Base-by-base conservation (phyloP, 92 coral and sea anemone genomes). In the Desmophyllum pertusum region DNA sequence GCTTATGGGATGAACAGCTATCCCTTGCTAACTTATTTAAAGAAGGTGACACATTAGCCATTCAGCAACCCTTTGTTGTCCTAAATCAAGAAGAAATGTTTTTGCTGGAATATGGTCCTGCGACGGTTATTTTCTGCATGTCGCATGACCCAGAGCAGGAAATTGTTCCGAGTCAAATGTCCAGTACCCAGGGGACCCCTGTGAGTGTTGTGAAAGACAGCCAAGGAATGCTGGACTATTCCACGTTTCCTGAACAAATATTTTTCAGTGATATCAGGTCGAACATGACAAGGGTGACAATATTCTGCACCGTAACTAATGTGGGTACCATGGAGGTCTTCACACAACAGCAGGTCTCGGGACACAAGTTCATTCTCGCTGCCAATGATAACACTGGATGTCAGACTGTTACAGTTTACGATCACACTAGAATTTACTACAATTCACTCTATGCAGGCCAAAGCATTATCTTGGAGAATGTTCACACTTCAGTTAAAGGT, bases 31-130 rank as follows among this genome's bases (percentile, higher is more conserved):
- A 88, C 55, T 80, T 96, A 39, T 96, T 96, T 67, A 93, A 92
- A 83, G 93, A 79, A 42, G 99, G 96, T 4, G 99, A 96, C 39
- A 78, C 76, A 17, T 88, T 96, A 19, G 93, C 89, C 19, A 92
- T 96, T 19, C 90, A 95, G 77, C 91, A 90, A 59, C 98, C 98
- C 3, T 94, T 90, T 80, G 86, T 96, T 23, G 89, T 94, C 11
- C 97, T 93, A 19, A 88, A 89, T 62, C 91, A 72, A n/a, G 29
- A 37, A 21, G 98, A 92, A 85, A 78, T 92, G 81, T 96, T 85
- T 78, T 80, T 86, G 71, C 84, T 96, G 45, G 98, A 96, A 78
- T 96, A 92, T 84, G 99, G 99, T 40, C 99, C 99, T 23, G 95
- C 89, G 41, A 90, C 99, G 39, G 82, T 94, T 25, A 78, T 96